phyloP scores from a whole-genome alignment of 2,888 invertebrate species.

The Coelinius sp. region DNA sequence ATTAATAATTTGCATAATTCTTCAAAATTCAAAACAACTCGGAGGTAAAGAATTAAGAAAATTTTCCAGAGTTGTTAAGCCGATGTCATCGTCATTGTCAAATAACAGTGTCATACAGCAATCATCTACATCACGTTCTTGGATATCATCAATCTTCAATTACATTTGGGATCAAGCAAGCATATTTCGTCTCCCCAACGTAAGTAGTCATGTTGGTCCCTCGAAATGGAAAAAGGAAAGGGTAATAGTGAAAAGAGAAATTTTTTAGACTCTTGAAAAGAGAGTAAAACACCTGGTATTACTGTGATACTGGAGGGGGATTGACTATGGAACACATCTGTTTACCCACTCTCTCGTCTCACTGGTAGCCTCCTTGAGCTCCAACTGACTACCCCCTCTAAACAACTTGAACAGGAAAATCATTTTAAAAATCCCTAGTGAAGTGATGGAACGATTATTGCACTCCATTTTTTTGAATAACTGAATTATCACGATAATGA shows the following conservation, averaged over 20 bases:
- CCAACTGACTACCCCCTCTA: neutral
- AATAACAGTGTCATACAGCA: conserved; percentile 67
- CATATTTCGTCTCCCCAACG: conserved; percentile 66
- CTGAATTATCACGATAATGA: neutral
- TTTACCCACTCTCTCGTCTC: neutral
- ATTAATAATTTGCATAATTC: neutral
- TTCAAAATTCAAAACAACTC: neutral
- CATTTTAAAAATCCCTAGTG: neutral
- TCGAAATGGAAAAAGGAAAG: neutral
- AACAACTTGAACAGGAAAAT: neutral
- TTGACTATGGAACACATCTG: neutral
- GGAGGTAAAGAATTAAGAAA: conserved; percentile 46
- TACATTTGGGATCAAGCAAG: conserved; percentile 71
- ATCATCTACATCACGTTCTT: conserved; percentile 68
- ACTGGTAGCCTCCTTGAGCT: neutral
- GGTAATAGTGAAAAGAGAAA: neutral
- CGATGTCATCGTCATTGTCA: conserved; percentile 69
- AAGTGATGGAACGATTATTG: neutral
- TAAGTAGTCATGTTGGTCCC: conserved; percentile 57
- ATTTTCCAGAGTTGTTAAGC: conserved; percentile 67
- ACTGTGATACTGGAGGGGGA: neutral
- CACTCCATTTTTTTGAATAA: too few relatives aligned
- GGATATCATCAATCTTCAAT: conserved; percentile 69
- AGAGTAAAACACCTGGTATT: neutral
- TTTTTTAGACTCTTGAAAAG: neutral